Evolutionary conservation across 1,140 invertebrate genomes (phyloP).

Genomic region (Ceratina japonica): DNA sequence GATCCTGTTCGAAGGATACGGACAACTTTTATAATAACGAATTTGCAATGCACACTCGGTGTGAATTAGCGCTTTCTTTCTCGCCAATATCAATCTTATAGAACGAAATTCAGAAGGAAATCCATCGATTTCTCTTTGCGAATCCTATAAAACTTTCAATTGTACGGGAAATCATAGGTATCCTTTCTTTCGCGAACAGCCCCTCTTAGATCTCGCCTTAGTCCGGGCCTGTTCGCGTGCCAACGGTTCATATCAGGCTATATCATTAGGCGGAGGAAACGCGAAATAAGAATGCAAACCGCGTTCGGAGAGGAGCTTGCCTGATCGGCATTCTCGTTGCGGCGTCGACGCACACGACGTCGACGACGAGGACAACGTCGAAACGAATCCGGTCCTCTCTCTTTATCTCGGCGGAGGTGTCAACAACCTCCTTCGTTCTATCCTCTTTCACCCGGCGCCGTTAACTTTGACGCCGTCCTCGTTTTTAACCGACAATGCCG

Average conservation of each 20-base stretch:
- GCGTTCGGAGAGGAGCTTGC: constrained; percentile 39
- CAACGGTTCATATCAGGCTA: background rate
- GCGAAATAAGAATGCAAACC: constrained; percentile 60
- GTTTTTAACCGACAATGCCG: constrained; percentile 6
- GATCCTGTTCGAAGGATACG: background rate
- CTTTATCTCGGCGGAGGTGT: constrained; percentile 59
- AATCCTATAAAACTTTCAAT: too few species aligned
- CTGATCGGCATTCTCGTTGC: constrained; percentile 56
- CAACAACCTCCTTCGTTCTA: constrained; percentile 70
- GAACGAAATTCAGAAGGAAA: too few species aligned
- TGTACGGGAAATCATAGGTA: background rate
- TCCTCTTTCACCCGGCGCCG: constrained; percentile 48
- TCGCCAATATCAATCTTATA: too few species aligned
- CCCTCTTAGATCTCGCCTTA: too few species aligned
- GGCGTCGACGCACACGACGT: constrained; percentile 31
- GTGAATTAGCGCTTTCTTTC: background rate
- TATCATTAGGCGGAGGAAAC: constrained; percentile 42
- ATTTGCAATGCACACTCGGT: background rate
- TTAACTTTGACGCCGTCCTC: constrained; percentile 27
- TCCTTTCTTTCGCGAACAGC: background rate
- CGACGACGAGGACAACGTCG: constrained; percentile 37
- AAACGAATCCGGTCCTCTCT: constrained; percentile 40
- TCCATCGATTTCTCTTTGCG: too few species aligned
- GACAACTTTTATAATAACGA: background rate
- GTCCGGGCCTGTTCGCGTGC: background rate